These are phyloP conservation scores for Potamarius usumacintae DNA, from an alignment of 2,113 vertebrate genomes.

Conservation along the genomic window DNA sequence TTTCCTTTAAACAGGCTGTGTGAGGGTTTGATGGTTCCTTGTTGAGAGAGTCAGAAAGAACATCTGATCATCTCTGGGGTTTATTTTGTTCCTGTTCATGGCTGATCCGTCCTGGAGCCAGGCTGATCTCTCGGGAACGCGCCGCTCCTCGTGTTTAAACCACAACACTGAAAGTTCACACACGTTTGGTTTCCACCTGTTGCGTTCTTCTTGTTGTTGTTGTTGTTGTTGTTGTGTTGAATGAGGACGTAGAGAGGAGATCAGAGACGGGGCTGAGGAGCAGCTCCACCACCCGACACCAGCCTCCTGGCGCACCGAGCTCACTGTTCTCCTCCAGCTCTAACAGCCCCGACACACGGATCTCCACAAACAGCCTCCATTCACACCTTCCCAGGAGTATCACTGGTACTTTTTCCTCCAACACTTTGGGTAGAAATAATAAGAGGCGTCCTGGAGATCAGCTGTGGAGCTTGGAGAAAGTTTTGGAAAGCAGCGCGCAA, in stretches of 20 bases:
- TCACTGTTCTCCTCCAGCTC: not conserved
- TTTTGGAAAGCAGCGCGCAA: conserved; percentile 32
- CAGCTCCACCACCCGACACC: not conserved
- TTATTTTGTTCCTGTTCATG: not conserved
- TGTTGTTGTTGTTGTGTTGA: not conserved
- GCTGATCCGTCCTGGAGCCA: not conserved
- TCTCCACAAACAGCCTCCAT: not conserved
- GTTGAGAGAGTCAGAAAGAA: not conserved
- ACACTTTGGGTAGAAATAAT: not conserved
- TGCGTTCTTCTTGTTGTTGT: not conserved
- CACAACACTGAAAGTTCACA: conserved; percentile 12
- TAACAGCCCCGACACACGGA: not conserved
- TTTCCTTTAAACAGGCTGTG: not conserved
- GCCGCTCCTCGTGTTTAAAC: not conserved
- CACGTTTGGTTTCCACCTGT: conserved; percentile 9
- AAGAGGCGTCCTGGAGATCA: not conserved
- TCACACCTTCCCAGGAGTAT: not conserved
- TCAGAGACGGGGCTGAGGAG: not conserved
- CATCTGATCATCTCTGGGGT: not conserved
- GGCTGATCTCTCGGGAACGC: not conserved
- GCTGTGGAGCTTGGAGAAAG: conserved; percentile 30
- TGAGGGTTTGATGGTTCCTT: not conserved
- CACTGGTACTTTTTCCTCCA: not conserved
- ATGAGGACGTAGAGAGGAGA: not conserved
- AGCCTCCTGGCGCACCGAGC: not conserved